Conservation (phyloP, 2,888 invertebrate species). For the Chouioia cunea region DNA sequence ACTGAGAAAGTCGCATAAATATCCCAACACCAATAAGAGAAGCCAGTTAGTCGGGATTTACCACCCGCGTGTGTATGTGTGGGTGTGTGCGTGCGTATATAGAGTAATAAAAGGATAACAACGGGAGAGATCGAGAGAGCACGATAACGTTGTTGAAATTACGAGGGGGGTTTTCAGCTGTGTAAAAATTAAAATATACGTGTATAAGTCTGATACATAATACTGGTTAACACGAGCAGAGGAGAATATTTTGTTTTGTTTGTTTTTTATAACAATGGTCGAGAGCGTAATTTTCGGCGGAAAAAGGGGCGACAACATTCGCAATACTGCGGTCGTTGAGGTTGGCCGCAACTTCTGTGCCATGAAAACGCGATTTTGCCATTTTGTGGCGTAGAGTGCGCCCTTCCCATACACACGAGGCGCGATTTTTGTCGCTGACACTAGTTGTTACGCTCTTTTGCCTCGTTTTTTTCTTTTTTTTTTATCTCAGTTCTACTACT, state of each 20-base stretch:
- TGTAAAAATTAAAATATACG: conserved; percentile 3
- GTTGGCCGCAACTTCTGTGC: conserved; percentile 36
- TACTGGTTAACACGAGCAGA: conserved; percentile 1
- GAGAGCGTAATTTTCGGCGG: conserved; percentile 13
- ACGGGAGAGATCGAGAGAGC: too few relatives aligned
- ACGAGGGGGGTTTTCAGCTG: conserved; percentile 37
- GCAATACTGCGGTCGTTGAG: conserved; percentile 39
- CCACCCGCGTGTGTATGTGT: too few relatives aligned
- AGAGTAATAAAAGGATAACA: too few relatives aligned
- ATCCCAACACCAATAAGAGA: too few relatives aligned
- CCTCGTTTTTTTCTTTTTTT: neutral
- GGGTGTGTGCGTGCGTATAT: too few relatives aligned
- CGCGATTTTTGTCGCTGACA: conserved; percentile 32
- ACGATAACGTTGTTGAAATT: conserved; percentile 18
- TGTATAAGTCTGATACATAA: conserved; percentile 38
- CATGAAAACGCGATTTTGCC: conserved; percentile 38
- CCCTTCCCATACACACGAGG: neutral
- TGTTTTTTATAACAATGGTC: too few relatives aligned
- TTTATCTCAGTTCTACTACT: too few relatives aligned
- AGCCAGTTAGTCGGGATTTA: too few relatives aligned
- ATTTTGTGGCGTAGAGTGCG: conserved; percentile 33
- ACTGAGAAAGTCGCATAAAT: too few relatives aligned
- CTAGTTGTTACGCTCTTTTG: neutral
- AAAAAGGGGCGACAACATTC: conserved; percentile 20
- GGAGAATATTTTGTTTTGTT: too few relatives aligned